These are phyloP conservation scores for Sinocyclocheilus grahami DNA, from an alignment of 2,113 vertebrate genomes.

Conservation along the genomic window DNA sequence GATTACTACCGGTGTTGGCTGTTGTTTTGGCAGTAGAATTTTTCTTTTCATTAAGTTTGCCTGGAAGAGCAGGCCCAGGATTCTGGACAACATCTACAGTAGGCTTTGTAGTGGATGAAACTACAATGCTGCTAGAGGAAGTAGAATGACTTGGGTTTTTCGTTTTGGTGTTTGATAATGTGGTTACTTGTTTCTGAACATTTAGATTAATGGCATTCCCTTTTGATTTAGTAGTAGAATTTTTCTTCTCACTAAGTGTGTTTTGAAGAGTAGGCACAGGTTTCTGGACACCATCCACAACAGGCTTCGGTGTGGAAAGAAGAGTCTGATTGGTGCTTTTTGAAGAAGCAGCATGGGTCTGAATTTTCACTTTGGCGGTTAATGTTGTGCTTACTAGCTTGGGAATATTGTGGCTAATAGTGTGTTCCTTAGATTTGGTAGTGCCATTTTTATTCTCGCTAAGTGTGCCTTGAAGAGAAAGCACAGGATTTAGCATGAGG, in stretches of 20 bases:
- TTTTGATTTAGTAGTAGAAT: conserved; percentile 45
- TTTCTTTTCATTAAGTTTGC: conserved; percentile 37
- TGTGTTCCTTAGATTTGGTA: conserved; percentile 44
- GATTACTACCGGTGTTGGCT: neutral
- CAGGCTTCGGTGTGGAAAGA: neutral
- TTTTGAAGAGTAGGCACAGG: conserved; percentile 72
- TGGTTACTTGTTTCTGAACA: conserved; percentile 68
- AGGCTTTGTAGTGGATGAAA: neutral
- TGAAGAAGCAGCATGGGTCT: too few relatives aligned
- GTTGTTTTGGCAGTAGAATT: neutral
- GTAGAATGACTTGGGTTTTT: conserved; percentile 13
- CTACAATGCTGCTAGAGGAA: neutral
- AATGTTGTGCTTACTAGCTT: conserved; percentile 53
- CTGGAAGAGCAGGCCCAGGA: conserved; percentile 70
- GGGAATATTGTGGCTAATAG: neutral
- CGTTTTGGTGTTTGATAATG: conserved; percentile 59
- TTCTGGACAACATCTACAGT: conserved; percentile 49
- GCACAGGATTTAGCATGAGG: conserved; percentile 70
- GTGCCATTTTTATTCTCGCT: conserved; percentile 68
- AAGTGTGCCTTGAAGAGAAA: conserved; percentile 69
- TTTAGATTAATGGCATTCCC: conserved; percentile 51
- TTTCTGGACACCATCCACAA: conserved; percentile 50
- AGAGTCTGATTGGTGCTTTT: neutral
- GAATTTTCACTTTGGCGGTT: conserved; percentile 40
- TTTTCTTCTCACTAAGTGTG: conserved; percentile 57